A percentile compares a stretch with the other conserved stretches of the same genome.
Evolutionary conservation across 2,888 invertebrate genomes (phyloP).

Genomic region (Leptothorax acervorum): DNA sequence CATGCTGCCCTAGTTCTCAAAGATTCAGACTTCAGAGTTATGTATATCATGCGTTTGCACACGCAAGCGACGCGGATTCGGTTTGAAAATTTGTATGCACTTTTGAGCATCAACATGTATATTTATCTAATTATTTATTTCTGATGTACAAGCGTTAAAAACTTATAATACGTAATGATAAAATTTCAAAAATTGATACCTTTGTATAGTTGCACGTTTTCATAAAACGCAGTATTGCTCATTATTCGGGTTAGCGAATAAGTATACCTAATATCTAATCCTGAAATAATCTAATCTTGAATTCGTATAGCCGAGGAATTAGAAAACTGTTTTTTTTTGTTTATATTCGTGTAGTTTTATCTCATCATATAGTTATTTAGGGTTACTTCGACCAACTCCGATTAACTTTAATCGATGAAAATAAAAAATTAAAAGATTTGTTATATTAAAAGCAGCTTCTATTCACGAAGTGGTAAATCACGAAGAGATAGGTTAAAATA

Average conservation of each 20-base stretch:
- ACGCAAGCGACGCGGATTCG: neutral
- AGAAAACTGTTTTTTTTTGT: neutral
- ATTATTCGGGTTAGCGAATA: too few species aligned
- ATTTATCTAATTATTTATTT: constrained; percentile 17
- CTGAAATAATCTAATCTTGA: neutral
- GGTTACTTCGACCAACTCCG: too few species aligned
- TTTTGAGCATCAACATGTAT: neutral
- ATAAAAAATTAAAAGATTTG: too few species aligned
- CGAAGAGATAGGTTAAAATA: too few species aligned
- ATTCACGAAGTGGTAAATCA: too few species aligned
- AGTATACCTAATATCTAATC: too few species aligned
- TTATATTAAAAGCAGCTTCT: too few species aligned
- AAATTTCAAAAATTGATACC: constrained; percentile 6
- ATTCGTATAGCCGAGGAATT: neutral
- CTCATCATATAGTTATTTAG: too few species aligned
- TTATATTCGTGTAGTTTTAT: neutral
- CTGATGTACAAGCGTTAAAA: neutral
- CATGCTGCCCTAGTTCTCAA: constrained; percentile 83
- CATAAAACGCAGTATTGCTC: neutral
- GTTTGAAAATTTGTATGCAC: neutral
- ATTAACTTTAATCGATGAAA: too few species aligned
- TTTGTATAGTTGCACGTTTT: neutral
- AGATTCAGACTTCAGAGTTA: constrained; percentile 66
- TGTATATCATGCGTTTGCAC: constrained; percentile 21
- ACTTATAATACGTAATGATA: neutral